Evolutionary conservation across 2,113 vertebrate species (phyloP).

Genomic region (Lichenostomus cassidix): DNA sequence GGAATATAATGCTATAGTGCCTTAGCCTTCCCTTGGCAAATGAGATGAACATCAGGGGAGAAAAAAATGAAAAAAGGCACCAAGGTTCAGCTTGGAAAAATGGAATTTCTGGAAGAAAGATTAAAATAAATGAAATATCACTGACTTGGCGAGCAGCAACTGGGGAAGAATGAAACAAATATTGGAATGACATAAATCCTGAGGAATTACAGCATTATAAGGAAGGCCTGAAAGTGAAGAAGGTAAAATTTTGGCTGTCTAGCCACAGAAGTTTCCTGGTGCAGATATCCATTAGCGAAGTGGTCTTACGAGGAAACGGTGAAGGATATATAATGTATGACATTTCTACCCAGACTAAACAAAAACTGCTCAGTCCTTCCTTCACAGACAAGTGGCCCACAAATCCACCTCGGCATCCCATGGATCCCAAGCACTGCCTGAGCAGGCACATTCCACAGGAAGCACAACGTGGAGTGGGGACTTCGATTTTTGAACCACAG

Average conservation of each 20-base stretch:
- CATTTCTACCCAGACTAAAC: slow-evolving; percentile 56
- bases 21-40: slow-evolving; percentile 30
- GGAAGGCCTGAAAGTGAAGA: slow-evolving; percentile 53
- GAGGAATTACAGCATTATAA: slow-evolving; percentile 50
- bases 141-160: slow-evolving; percentile 50
- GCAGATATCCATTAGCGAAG: not conserved
- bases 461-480: not conserved
- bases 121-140: slow-evolving; percentile 67
- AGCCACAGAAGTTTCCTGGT: slow-evolving; percentile 50
- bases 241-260: slow-evolving; percentile 62
- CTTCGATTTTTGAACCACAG: not conserved
- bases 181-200: slow-evolving; percentile 65
- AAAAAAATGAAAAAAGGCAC: not conserved
- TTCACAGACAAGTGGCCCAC: not conserved
- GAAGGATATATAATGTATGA: slow-evolving; percentile 36
- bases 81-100: slow-evolving; percentile 55
- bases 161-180: slow-evolving; percentile 50
- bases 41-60: not conserved
- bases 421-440: not conserved
- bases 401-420: not conserved
- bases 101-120: slow-evolving; percentile 62
- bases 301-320: slow-evolving; percentile 31
- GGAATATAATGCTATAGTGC: not conserved
- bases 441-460: not conserved
- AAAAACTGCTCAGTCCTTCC: slow-evolving; percentile 13